These are phyloP conservation scores for Cygnus olor DNA, from an alignment of 2,797 vertebrate genomes.

Conservation along the genomic window DNA sequence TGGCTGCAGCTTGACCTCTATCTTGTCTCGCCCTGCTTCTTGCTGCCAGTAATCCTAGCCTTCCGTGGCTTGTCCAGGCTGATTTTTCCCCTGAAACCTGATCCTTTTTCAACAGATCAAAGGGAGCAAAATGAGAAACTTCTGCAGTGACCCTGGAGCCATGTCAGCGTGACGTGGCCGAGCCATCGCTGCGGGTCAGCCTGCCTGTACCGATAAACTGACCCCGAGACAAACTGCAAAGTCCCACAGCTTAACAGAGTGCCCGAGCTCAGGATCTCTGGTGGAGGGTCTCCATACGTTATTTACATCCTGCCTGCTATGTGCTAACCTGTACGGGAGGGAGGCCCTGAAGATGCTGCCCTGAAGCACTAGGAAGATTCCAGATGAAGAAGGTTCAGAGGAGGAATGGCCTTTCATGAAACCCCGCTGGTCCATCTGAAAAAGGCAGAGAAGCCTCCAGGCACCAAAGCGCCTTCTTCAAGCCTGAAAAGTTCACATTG, in stretches of 20 bases:
- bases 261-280: background rate
- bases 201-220: background rate
- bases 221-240: background rate
- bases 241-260: background rate
- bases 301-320: background rate
- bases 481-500: background rate
- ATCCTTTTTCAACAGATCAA: background rate
- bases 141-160: conserved; percentile 21
- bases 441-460: background rate
- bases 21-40: background rate
- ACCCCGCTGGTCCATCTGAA: background rate
- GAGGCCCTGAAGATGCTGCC: background rate
- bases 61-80: conserved; percentile 8
- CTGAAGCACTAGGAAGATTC: background rate
- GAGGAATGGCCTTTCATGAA: background rate
- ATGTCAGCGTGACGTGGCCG: background rate
- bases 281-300: background rate
- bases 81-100: conserved; percentile 40
- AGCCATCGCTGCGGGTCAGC: fast-evolving
- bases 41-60: conserved; percentile 3
- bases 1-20: background rate
- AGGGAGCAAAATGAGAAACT: conserved; percentile 42
- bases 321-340: no score
- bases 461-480: background rate
- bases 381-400: background rate